Conservation (phyloP, 2,797 vertebrate genomes). For the Tragelaphus oryx region DNA sequence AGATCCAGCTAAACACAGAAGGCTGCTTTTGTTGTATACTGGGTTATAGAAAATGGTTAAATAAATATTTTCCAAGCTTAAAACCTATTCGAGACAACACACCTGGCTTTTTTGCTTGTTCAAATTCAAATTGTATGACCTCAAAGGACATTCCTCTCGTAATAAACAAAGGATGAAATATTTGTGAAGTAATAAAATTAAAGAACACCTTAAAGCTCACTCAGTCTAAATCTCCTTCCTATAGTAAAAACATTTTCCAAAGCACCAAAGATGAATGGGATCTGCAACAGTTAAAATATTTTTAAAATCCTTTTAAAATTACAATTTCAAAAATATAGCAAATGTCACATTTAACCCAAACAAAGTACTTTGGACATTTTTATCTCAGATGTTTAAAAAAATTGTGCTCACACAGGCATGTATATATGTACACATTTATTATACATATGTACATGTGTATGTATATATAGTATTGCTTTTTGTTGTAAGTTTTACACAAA, state of each 20-base stretch:
- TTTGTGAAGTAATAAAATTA: conserved; percentile 13
- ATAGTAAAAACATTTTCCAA: background rate
- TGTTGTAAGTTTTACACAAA: background rate
- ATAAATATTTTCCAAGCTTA: conserved; percentile 23
- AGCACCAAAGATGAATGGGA: background rate
- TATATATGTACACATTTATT: background rate
- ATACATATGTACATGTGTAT: background rate
- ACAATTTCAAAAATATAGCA: background rate
- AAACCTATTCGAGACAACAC: conserved; percentile 15
- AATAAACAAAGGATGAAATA: background rate
- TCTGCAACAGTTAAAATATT: background rate
- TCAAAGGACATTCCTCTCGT: background rate
- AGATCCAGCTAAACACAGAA: conserved; percentile 9
- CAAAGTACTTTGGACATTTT: background rate
- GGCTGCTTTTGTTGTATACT: background rate
- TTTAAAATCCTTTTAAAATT: background rate
- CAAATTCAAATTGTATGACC: background rate
- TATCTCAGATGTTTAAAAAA: background rate
- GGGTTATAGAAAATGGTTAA: conserved; percentile 14
- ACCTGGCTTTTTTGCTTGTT: background rate
- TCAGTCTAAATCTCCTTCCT: background rate
- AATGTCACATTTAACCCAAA: background rate
- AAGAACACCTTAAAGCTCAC: background rate
- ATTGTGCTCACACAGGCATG: background rate
- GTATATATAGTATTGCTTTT: background rate